These are phyloP conservation scores for Cryptophagus acutangulus DNA, from an alignment of 2,888 invertebrate genomes.

Conservation along the genomic window DNA sequence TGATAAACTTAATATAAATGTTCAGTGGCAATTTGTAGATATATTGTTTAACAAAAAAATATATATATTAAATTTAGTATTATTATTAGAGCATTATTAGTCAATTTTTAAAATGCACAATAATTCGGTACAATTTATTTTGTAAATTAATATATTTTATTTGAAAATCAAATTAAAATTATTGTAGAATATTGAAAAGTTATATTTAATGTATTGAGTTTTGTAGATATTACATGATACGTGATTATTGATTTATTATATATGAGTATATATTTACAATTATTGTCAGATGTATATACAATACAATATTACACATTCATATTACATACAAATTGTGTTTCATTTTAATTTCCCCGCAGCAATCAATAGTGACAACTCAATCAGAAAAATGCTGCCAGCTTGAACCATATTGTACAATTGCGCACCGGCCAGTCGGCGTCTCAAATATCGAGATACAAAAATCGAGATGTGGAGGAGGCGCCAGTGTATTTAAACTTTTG, in stretches of 20 bases:
- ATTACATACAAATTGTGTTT: conserved; percentile 25
- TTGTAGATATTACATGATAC: conserved; percentile 28
- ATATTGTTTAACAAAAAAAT: conserved; percentile 23
- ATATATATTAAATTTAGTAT: conserved; percentile 20
- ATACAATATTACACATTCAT: conserved; percentile 31
- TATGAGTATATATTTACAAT: conserved; percentile 27
- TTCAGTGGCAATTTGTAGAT: conserved; percentile 38
- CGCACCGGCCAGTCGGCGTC: no score
- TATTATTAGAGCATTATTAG: conserved; percentile 22
- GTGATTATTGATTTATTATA: conserved; percentile 22
- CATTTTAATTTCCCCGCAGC: conserved; percentile 15
- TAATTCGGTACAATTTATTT: conserved; percentile 7
- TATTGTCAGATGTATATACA: conserved; percentile 35
- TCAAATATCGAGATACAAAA: no score
- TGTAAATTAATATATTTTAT: conserved; percentile 13
- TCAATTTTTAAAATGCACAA: conserved; percentile 24
- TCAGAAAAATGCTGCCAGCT: no score
- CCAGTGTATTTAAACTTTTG: no score
- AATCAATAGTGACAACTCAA: no score
- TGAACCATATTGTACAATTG: no score
- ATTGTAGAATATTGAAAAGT: conserved; percentile 19
- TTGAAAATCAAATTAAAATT: conserved; percentile 18
- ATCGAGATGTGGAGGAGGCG: no score
- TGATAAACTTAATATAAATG: conserved; percentile 24
- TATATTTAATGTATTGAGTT: conserved; percentile 23